phyloP scores from a whole-genome alignment of 2,797 vertebrate genomes.

The Mormyrops boulengeri region DNA sequence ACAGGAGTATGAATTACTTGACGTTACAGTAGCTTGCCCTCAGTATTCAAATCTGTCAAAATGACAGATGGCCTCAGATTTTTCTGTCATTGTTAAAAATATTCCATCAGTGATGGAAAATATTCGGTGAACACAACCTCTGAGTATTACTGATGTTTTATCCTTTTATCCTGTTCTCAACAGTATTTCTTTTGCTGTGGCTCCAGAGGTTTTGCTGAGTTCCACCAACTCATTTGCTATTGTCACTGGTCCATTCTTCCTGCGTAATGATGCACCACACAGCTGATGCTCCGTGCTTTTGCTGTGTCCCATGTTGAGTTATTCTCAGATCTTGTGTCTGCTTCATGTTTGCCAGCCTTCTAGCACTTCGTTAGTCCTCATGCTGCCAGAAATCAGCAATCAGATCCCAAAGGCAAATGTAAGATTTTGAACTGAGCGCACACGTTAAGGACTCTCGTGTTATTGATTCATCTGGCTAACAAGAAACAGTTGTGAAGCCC shows the following conservation, averaged over 20 bases:
- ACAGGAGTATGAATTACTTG: not conserved
- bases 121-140: not conserved
- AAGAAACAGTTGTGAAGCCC: not conserved
- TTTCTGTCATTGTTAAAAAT: not conserved
- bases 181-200: not conserved
- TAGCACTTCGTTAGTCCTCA: not conserved
- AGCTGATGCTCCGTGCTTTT: not conserved
- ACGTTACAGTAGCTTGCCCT: too few relatives aligned
- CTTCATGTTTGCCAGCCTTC: not conserved
- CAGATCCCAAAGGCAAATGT: not conserved
- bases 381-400: not conserved
- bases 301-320: not conserved
- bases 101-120: not conserved
- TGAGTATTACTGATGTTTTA: not conserved
- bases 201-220: not conserved
- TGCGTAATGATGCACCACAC: not conserved
- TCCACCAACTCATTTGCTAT: not conserved
- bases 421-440: not conserved
- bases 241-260: not conserved
- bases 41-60: too few relatives aligned
- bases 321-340: not conserved
- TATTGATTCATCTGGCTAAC: not conserved
- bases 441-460: not conserved
- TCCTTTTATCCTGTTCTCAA: not conserved
- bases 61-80: not conserved